A percentile compares a stretch with the other conserved stretches of the same genome.
Evolutionary conservation across 2,113 vertebrate genomes (phyloP).

Genomic region (Mirounga angustirostris): DNA sequence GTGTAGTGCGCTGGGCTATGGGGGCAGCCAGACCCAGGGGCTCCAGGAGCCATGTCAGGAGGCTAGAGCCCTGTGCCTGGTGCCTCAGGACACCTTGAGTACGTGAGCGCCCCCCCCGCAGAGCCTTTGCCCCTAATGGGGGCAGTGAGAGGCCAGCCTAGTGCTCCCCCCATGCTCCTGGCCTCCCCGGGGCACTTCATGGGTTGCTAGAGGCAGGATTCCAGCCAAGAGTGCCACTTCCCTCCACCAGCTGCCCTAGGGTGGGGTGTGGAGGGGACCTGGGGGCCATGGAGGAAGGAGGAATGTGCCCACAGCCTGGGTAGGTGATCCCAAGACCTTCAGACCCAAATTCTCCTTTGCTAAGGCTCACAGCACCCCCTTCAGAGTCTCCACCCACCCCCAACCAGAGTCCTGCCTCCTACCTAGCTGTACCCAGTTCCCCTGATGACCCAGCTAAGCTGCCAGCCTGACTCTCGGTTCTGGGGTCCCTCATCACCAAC

Average conservation of each 20-base stretch:
- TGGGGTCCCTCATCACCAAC: not conserved
- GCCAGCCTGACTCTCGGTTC: not conserved
- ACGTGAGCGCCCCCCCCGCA: not conserved
- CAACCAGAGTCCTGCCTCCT: not conserved
- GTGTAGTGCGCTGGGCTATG: not conserved
- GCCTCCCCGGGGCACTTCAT: not conserved
- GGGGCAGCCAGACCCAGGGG: not conserved
- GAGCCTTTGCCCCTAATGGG: not conserved
- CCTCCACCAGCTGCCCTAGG: not conserved
- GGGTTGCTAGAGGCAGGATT: not conserved
- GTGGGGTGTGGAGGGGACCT: not conserved
- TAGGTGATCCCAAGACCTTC: not conserved
- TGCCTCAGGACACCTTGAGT: not conserved
- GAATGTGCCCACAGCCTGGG: not conserved
- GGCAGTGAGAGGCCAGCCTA: not conserved
- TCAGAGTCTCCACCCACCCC: not conserved
- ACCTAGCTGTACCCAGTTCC: not conserved
- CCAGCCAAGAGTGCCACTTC: not conserved
- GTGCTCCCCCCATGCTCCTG: not conserved
- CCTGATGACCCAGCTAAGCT: not conserved
- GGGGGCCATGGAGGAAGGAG: fast-evolving
- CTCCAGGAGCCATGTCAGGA: not conserved
- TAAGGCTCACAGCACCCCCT: not conserved
- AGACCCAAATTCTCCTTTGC: not conserved
- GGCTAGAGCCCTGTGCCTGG: not conserved